Base-by-base conservation (phyloP, 1,140 invertebrate genomes). In the Lethrus apterus region DNA sequence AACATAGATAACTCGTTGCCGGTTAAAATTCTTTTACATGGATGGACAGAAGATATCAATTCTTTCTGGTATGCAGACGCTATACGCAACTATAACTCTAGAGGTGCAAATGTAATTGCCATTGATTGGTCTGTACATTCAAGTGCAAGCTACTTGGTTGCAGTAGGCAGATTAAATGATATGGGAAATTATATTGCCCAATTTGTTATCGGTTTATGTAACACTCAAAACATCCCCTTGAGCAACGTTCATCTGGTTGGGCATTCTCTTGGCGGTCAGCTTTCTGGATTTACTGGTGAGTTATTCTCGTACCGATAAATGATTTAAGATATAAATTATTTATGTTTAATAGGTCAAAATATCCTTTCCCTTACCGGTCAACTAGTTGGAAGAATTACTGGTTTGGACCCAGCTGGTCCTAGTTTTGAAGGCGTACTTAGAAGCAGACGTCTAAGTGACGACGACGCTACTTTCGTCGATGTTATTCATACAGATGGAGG, bases 251-350 rank as follows among this genome's bases (percentile, higher is more conserved):
- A 66, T 48, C 38, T 62, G n/a, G 55, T 64, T 31, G 62, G 60
- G 5, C 62, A 66, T 48, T 64, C 62, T 19, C 56, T 69, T 33
- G 69, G 70, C 1, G 67, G 58, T 0, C 67, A 70, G 42, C 56
- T 69, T 17, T 59, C 59, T 10, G 63, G 46, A 19, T 26, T 47
- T 24, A 11, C 29, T 20, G 46, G 35, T 42, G 13, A 38, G 17
- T 21, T 36, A 18, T n/a, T n/a, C n/a, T n/a, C n/a, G n/a, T n/a
- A n/a, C n/a, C n/a, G n/a, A n/a, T n/a, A 36, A 19, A 7, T 4
- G 20, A 9, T 36, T 2, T 20, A 34, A 2, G 14, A 13, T 8
- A 19, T 36, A 4, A 36, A 1, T n/a, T 9, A 36, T 20, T 19
- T 5, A 8, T 36, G 10, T 21, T 3, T 36, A 36, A 19, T 36